phyloP scores from a whole-genome alignment of 2,113 vertebrate species.

The Chrysemys picta region DNA sequence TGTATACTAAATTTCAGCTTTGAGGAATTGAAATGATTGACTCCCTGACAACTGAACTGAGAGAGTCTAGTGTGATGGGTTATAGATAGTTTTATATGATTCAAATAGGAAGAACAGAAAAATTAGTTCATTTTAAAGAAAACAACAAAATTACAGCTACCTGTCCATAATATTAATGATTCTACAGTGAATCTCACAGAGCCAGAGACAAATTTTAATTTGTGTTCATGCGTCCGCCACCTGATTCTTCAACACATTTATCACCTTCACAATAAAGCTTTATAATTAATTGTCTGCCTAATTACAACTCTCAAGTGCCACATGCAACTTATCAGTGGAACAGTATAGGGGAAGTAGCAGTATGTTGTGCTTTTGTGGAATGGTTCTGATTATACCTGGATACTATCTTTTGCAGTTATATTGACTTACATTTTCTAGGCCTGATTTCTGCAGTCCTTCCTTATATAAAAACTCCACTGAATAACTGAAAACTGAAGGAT shows the following conservation, averaged over 20 bases:
- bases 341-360: constrained; percentile 21
- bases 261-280: constrained; percentile 15
- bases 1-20: not conserved
- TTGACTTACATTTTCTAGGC: not conserved
- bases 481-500: not conserved
- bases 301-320: constrained; percentile 50
- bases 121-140: not conserved
- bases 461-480: not conserved
- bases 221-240: not conserved
- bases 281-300: constrained; percentile 43
- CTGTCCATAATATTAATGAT: not conserved
- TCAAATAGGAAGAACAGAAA: not conserved
- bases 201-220: not conserved
- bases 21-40: not conserved
- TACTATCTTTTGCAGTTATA: not conserved
- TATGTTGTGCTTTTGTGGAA: not conserved
- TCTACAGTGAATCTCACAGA: not conserved
- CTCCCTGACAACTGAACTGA: not conserved
- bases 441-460: not conserved
- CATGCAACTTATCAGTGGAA: constrained; percentile 31
- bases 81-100: not conserved
- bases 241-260: not conserved
- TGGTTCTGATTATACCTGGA: not conserved
- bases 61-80: not conserved
- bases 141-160: not conserved